phyloP scores from a whole-genome alignment of 2,888 invertebrate species.

The Zygothrica quintamaculata region DNA sequence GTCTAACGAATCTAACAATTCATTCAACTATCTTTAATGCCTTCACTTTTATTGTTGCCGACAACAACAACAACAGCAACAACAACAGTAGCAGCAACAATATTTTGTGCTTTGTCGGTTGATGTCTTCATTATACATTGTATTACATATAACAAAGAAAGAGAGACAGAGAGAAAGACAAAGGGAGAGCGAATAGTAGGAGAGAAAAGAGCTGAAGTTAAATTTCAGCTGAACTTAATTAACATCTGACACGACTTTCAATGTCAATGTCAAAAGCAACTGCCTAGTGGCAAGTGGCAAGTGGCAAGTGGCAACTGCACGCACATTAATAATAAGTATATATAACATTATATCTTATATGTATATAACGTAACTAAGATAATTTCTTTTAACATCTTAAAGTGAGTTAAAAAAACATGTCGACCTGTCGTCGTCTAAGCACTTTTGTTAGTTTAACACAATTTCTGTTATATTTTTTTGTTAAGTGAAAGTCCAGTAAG shows the following conservation, averaged over 20 bases:
- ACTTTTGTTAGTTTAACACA: too few species aligned
- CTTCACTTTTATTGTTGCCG: constrained; percentile 66
- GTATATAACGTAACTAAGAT: constrained; percentile 52
- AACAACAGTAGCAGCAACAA: too few species aligned
- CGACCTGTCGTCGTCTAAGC: constrained; percentile 14
- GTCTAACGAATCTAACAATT: constrained; percentile 19
- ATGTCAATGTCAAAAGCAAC: constrained; percentile 67
- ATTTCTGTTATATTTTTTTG: constrained; percentile 10
- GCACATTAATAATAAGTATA: constrained; percentile 36
- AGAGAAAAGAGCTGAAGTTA: constrained; percentile 36
- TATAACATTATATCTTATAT: constrained; percentile 16
- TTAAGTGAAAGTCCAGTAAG: constrained; percentile 20
- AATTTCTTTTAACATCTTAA: constrained; percentile 46
- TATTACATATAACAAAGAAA: background rate
- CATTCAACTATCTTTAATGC: constrained; percentile 48
- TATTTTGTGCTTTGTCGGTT: too few species aligned
- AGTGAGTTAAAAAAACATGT: constrained; percentile 20
- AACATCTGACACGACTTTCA: constrained; percentile 73
- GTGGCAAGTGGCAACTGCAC: constrained; percentile 39
- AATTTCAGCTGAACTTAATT: constrained; percentile 70
- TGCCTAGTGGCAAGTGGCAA: constrained; percentile 23
- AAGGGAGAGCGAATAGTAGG: too few species aligned
- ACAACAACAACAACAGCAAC: constrained; percentile 40
- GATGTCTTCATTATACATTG: constrained; percentile 61
- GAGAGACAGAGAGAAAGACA: too few species aligned